phyloP scores from a whole-genome alignment of 2,113 vertebrate species.

The Clarias magur region DNA sequence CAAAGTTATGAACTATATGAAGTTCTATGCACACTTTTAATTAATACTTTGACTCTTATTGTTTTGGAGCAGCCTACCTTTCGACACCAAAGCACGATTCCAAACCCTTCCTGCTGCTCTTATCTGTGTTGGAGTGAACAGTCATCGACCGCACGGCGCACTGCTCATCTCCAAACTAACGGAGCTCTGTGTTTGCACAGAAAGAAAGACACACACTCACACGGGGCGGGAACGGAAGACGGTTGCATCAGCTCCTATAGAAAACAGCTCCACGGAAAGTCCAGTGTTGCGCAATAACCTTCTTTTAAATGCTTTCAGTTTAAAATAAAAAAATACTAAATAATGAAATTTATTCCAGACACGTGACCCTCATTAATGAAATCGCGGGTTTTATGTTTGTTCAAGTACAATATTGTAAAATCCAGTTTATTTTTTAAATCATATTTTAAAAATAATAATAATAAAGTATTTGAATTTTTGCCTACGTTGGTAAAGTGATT shows the following conservation, averaged over 20 bases:
- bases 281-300: constrained; percentile 38
- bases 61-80: constrained; percentile 15
- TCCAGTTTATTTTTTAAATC: too few relatives aligned
- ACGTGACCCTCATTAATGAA: background rate
- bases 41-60: background rate
- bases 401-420: background rate
- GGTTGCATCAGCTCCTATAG: constrained; percentile 37
- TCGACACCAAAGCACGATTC: background rate
- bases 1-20: background rate
- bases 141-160: background rate
- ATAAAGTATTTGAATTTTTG: background rate
- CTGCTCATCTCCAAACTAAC: constrained; percentile 25
- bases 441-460: background rate
- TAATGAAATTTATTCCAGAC: background rate
- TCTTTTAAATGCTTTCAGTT: background rate
- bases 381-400: background rate
- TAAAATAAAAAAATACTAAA: background rate
- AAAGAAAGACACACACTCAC: background rate
- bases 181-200: background rate
- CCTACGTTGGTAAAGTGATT: background rate
- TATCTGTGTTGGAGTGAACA: background rate
- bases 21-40: background rate
- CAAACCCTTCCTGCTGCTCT: background rate
- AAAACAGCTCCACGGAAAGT: constrained; percentile 21
- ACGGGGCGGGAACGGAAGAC: background rate